Base-by-base conservation (phyloP, 2,888 invertebrate species). In the Drosophila anomelani region DNA sequence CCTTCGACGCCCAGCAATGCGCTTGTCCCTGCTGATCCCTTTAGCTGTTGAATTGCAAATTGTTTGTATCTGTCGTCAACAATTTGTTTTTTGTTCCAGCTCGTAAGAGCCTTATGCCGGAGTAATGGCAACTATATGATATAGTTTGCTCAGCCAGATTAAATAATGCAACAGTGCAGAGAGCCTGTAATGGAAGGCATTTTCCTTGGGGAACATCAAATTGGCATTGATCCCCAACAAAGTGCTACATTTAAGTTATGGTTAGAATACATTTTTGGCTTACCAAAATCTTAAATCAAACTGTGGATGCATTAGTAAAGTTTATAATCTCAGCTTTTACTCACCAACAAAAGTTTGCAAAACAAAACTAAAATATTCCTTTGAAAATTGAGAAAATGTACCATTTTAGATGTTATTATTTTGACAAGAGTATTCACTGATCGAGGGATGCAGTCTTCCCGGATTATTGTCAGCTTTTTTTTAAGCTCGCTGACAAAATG, bases 1-100 rank as follows among this genome's bases (percentile, higher is more conserved):
- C 12, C n/a, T n/a, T 39, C 53, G n/a, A 32, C 46, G 41, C 34
- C 26, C 54, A 17, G 53, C 76, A 57, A 80, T 88, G 88, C 86
- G 81, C 79, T 83, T 89, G 90, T 89, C 80, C 79, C 84, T 88
- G 81, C 81, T 85, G 85, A 85, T 85, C 85, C 90, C 73, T 26
- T 85, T 70, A 88, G 85, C 88, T 85, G 85, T 85, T 89, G 90
- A 89, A 85, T 85, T 85, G 88, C 90, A 85, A 89, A 89, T 85
- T 88, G 90, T 85, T 85, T 89, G 89, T 89, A 76, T 75, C 76
- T 82, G 83, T 88, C 83, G 78, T 82, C 78, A 76, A 74, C 70
- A 80, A 75, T 76, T 82, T 77, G 70, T 62, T 64, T 75, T 75
- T 66, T 57, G 43, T 57, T 36, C 32, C 56, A 53, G 46, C 60